phyloP scores from a whole-genome alignment of 2,113 vertebrate genomes.

The Cottus gobio region DNA sequence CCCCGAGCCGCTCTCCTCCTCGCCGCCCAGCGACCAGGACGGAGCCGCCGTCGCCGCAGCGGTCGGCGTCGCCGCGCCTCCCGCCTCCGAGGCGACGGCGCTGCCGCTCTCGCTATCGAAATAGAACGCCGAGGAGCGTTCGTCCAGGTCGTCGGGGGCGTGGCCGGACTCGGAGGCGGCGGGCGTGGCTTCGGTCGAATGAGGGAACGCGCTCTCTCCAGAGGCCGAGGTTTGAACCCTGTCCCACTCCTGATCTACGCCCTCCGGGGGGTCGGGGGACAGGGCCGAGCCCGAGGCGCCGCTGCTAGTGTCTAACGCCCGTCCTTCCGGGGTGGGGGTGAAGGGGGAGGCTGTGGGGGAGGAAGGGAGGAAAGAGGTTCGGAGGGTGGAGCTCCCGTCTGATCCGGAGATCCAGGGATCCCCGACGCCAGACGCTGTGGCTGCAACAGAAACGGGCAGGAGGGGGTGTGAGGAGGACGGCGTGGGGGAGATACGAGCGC shows the following conservation, averaged over 20 bases:
- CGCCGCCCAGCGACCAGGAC: constrained; percentile 84
- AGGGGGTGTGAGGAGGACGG: constrained; percentile 70
- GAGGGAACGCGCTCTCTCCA: constrained; percentile 60
- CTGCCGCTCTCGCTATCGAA: constrained; percentile 82
- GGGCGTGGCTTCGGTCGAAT: constrained; percentile 13
- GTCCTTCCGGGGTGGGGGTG: constrained; percentile 67
- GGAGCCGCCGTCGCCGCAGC: constrained; percentile 70
- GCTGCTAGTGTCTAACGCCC: constrained; percentile 70
- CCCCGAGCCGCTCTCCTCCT: constrained; percentile 94
- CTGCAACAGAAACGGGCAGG: constrained; percentile 82
- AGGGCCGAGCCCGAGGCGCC: constrained; percentile 86
- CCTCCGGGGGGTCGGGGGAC: constrained; percentile 84
- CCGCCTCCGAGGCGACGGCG: constrained; percentile 45
- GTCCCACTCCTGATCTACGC: constrained; percentile 84
- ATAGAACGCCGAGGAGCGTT: constrained; percentile 81
- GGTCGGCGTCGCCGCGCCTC: constrained; percentile 40
- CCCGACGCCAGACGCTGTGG: constrained; percentile 72
- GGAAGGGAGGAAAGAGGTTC: constrained; percentile 69
- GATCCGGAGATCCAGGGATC: constrained; percentile 71
- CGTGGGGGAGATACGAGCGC: constrained; percentile 45
- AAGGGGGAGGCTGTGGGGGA: constrained; percentile 60
- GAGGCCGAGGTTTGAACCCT: constrained; percentile 79
- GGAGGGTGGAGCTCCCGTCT: constrained; percentile 66
- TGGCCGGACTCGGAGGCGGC: constrained; percentile 47
- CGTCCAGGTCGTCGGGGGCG: constrained; percentile 61